Percentiles rank a stretch among this genome's conserved stretches.
These are phyloP conservation scores for Acrocera orbiculus DNA, from an alignment of 2,888 invertebrate species.

Conservation along the genomic window DNA sequence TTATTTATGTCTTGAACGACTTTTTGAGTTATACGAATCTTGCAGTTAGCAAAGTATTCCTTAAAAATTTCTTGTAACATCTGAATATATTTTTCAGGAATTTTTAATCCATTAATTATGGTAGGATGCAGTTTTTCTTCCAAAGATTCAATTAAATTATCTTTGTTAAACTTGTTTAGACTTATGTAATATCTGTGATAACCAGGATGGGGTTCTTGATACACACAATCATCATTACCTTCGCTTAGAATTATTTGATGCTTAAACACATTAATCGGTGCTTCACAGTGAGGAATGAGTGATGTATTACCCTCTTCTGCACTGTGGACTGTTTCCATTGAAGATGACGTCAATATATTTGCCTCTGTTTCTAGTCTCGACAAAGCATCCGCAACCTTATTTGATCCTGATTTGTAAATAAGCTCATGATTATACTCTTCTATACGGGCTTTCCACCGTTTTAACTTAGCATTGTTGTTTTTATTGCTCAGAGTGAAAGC, in stretches of 20 bases:
- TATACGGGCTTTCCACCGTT: slow-evolving; percentile 9
- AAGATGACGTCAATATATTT: background rate
- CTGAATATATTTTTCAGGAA: slow-evolving; percentile 3
- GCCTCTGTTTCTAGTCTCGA: background rate
- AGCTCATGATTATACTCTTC: slow-evolving; percentile 9
- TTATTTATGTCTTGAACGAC: slow-evolving; percentile 3
- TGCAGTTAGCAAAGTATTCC: slow-evolving; percentile 2
- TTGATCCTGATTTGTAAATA: slow-evolving; percentile 1
- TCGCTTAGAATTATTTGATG: background rate
- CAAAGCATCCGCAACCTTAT: slow-evolving; percentile 1
- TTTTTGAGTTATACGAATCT: slow-evolving; percentile 4
- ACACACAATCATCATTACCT: too few relatives aligned
- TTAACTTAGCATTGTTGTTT: slow-evolving; percentile 9
- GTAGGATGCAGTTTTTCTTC: slow-evolving; percentile 1
- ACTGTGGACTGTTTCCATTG: background rate
- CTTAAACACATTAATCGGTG: background rate
- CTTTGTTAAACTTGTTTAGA: background rate
- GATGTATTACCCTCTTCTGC: background rate
- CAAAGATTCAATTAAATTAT: background rate
- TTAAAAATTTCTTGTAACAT: slow-evolving; percentile 6
- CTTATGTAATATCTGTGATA: background rate
- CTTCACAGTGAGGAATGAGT: slow-evolving; percentile 2
- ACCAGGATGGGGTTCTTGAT: slow-evolving; percentile 2
- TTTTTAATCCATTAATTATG: slow-evolving; percentile 6
- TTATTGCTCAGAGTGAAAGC: slow-evolving; percentile 2